Evolutionary conservation across 2,888 invertebrate species (phyloP).

Genomic region (Sinodicranocentrus sp.): DNA sequence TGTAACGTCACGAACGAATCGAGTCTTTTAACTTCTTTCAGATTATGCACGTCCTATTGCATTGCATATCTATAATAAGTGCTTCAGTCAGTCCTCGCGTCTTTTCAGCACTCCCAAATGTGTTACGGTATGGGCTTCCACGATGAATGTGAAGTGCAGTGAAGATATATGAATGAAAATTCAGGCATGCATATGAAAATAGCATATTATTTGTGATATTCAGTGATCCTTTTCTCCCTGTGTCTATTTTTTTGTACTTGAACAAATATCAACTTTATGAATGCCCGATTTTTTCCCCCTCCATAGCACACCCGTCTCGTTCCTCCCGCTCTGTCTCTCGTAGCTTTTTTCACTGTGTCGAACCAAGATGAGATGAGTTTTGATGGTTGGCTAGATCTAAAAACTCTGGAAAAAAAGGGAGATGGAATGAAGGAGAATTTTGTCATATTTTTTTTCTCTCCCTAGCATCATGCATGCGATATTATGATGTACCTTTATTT

Average conservation of each 20-base stretch:
- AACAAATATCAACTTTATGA: conserved; percentile 50
- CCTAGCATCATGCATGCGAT: too few relatives aligned
- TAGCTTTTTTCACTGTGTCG: not conserved
- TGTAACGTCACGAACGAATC: conserved; percentile 25
- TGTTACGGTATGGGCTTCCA: too few relatives aligned
- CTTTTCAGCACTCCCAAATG: too few relatives aligned
- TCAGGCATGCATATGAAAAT: conserved; percentile 37
- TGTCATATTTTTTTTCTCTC: too few relatives aligned
- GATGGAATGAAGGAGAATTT: too few relatives aligned
- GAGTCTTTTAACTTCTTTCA: conserved; percentile 33
- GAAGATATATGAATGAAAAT: too few relatives aligned
- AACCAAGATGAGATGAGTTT: conserved; percentile 36
- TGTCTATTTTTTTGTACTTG: conserved; percentile 20
- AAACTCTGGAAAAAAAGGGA: conserved; percentile 3
- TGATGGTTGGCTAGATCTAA: conserved; percentile 39
- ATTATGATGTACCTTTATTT: too few relatives aligned
- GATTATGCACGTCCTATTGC: conserved; percentile 10
- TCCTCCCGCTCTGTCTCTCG: not conserved
- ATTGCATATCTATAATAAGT: not conserved
- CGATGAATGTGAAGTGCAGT: conserved; percentile 1
- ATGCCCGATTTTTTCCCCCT: conserved; percentile 42
- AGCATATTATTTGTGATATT: conserved; percentile 40
- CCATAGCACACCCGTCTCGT: too few relatives aligned
- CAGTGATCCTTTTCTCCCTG: conserved; percentile 24
- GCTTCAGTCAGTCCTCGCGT: too few relatives aligned